Percentiles rank a stretch among this genome's conserved stretches.
Conservation (phyloP, 2,888 invertebrate genomes). For the Apantesis nais region DNA sequence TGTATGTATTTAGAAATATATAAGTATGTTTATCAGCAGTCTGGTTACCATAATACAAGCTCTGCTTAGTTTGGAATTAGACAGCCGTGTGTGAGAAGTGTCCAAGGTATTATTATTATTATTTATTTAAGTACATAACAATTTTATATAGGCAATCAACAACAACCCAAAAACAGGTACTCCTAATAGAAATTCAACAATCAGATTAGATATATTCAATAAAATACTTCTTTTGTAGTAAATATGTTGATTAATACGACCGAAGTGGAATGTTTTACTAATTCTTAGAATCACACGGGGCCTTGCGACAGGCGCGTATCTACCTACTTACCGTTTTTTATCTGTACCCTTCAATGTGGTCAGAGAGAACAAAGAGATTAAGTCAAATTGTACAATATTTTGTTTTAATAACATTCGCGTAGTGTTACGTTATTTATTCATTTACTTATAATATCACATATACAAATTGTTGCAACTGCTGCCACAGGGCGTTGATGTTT, state of each 20-base stretch:
- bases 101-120: too few relatives aligned
- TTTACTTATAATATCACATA: not conserved
- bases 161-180: constrained; percentile 1
- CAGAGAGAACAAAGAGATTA: constrained; percentile 16
- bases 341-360: constrained; percentile 21
- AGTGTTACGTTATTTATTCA: not conserved
- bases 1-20: too few relatives aligned
- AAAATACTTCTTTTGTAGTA: constrained; percentile 2
- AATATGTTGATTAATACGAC: constrained; percentile 13
- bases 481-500: not conserved
- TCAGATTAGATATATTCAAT: constrained; percentile 15
- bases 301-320: constrained; percentile 40
- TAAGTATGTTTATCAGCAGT: too few relatives aligned
- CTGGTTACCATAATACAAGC: too few relatives aligned
- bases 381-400: constrained; percentile 5
- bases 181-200: not conserved
- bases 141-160: not conserved
- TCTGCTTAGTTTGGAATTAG: too few relatives aligned
- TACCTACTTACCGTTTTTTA: constrained; percentile 22
- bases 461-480: not conserved
- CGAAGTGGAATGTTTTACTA: constrained; percentile 22
- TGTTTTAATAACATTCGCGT: not conserved
- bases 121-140: not conserved
- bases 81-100: too few relatives aligned
- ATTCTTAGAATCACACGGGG: constrained; percentile 50